Evolutionary conservation across 2,888 invertebrate species (phyloP).

Genomic region (Athalia cordata): DNA sequence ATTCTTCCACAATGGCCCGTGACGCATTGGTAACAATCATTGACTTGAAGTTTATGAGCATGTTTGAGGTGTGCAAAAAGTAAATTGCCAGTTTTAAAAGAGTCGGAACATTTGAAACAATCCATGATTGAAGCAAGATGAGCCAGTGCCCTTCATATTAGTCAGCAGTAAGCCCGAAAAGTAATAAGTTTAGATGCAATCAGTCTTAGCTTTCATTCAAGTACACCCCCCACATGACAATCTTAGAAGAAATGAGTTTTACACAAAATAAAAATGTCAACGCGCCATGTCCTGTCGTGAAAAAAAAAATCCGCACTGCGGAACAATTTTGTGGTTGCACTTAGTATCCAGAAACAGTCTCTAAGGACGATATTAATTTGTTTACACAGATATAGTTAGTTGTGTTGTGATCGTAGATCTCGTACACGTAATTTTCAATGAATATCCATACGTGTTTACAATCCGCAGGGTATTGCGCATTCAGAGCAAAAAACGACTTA

Average conservation of each 20-base stretch:
- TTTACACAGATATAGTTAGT: background rate
- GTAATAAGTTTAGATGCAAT: no score
- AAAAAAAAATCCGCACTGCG: background rate
- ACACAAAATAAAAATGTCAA: no score
- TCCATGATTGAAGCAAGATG: background rate
- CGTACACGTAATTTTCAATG: conserved; percentile 18
- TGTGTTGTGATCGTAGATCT: background rate
- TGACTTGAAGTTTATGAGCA: background rate
- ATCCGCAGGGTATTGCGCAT: conserved; percentile 25
- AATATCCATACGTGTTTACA: conserved; percentile 28
- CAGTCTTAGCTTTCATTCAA: no score
- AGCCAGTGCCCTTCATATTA: no score
- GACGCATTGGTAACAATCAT: background rate
- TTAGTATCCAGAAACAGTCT: no score
- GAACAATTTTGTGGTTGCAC: no score
- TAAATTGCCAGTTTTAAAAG: background rate
- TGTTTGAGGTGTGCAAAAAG: background rate
- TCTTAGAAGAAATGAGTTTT: no score
- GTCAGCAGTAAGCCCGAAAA: no score
- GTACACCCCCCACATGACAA: no score
- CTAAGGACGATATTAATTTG: background rate
- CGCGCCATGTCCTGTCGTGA: background rate
- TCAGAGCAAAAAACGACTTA: conserved; percentile 29
- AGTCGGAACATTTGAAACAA: background rate
- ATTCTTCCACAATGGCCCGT: background rate